Base-by-base conservation (phyloP, 2,888 invertebrate species). In the Hymenopus coronatus region DNA sequence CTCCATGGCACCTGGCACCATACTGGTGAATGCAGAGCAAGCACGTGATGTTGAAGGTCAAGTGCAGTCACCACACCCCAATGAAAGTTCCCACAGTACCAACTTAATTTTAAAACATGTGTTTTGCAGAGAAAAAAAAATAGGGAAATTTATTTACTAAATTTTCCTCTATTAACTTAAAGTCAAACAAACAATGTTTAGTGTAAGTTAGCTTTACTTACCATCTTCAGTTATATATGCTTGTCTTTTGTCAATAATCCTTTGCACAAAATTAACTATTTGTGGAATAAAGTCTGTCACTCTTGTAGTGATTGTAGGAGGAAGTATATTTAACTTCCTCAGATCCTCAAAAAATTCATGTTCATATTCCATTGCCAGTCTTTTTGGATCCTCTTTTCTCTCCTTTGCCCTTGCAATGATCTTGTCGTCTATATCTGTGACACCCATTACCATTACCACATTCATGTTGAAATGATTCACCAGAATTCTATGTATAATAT, bases 401-500 rank as follows among this genome's bases (percentile, higher is more conserved):
- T 95, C 94, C 9, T 94, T 93, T 1, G 96, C 95, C 92, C 95
- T 95, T 89, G 94, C 94, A 88, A 99, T 98, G 90, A 99, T 98
- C 94, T 99, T 99, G 93, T 99, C 98, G 93, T 99, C 99, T 88
- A 99, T 97, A 92, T 99, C 98, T 0, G 98, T 99, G 88, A 99
- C 95, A 89, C 98, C 97, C 97, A 98, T 97, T 0, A 97, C 96
- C 14, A 97, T 96, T 27, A 98, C 94, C 4, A 98, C 94, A 93
- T 97, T 96, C 20, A 97, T 94, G 91, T 96, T 95, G 91, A 98
- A 97, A 92, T 97, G 95, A 82, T 96, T 94, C 90, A 94, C 94
- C 88, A 99, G 92, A 91, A 98, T 97, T 92, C 97, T 95, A 92
- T 97, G 96, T 87, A 99, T 95, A 82, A 98, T 97, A 92, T 99